phyloP scores from a whole-genome alignment of 2,888 invertebrate species.

The Synanthedon myopaeformis region DNA sequence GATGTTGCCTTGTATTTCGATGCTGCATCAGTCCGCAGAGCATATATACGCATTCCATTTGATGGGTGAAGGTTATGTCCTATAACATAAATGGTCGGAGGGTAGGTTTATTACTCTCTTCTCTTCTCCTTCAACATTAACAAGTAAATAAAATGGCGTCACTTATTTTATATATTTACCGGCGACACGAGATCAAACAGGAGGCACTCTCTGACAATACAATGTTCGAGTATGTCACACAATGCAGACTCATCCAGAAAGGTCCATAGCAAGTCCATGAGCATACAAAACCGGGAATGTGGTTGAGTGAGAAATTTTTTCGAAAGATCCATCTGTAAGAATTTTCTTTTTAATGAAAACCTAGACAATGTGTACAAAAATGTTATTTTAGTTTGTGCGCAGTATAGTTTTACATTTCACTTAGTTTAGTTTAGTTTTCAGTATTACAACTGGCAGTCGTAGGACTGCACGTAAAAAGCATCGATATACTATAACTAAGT shows the following conservation, averaged over 20 bases:
- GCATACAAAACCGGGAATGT: conserved; percentile 34
- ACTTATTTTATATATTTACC: conserved; percentile 18
- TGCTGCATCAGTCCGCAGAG: conserved; percentile 74
- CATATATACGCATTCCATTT: conserved; percentile 70
- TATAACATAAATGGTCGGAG: conserved; percentile 8
- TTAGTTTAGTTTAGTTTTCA: too few relatives aligned
- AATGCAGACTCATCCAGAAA: conserved; percentile 75
- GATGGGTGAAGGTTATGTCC: conserved; percentile 64
- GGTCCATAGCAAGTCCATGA: conserved; percentile 75
- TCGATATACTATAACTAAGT: too few relatives aligned
- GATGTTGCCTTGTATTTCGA: conserved; percentile 71
- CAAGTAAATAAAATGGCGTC: too few relatives aligned
- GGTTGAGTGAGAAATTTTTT: conserved; percentile 34
- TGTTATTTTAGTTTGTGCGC: too few relatives aligned
- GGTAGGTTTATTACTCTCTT: too few relatives aligned
- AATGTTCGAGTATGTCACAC: conserved; percentile 72
- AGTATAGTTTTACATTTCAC: too few relatives aligned
- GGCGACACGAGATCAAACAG: conserved; percentile 72
- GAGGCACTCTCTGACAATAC: conserved; percentile 71
- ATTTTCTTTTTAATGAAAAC: not conserved
- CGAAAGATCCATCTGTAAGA: conserved; percentile 27
- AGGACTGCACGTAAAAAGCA: too few relatives aligned
- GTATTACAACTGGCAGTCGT: too few relatives aligned
- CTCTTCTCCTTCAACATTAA: too few relatives aligned
- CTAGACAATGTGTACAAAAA: conserved; percentile 2